These are phyloP conservation scores for Notodonta dromedarius DNA, from an alignment of 2,888 invertebrate genomes.

Conservation along the genomic window DNA sequence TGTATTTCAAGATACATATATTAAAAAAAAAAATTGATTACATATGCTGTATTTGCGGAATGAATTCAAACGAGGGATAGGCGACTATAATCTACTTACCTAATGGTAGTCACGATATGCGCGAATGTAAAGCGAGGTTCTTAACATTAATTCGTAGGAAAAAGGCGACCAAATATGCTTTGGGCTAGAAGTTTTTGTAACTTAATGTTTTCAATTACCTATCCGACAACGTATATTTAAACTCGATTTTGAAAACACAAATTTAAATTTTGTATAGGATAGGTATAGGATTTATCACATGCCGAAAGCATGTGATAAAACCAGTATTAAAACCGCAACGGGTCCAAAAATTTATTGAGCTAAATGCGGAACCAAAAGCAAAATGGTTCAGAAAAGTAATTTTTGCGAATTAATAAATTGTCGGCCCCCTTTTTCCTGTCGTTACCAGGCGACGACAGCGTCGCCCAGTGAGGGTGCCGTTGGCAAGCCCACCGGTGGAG, in stretches of 20 bases:
- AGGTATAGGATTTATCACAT: background rate
- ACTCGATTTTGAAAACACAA: no score
- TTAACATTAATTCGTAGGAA: background rate
- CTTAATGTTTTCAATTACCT: background rate
- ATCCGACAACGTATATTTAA: no score
- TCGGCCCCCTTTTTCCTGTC: slow-evolving; percentile 60
- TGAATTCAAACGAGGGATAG: background rate
- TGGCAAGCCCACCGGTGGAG: slow-evolving; percentile 10
- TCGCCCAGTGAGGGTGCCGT: slow-evolving; percentile 30
- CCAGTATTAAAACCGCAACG: background rate
- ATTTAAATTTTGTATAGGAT: no score
- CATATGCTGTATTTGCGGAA: background rate
- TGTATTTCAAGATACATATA: no score
- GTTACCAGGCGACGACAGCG: slow-evolving; percentile 38
- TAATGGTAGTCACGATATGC: background rate
- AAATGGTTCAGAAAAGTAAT: slow-evolving; percentile 54
- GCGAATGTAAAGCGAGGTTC: background rate
- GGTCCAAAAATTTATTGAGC: slow-evolving; percentile 3
- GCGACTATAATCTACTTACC: background rate
- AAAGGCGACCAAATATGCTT: background rate
- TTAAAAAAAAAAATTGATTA: no score
- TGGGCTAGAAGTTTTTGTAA: background rate
- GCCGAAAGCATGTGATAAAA: background rate
- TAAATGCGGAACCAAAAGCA: slow-evolving; percentile 17
- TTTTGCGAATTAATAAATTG: slow-evolving; percentile 71